These are phyloP conservation scores for Sialia sialis DNA, from an alignment of 2,113 vertebrate species.

Conservation along the genomic window DNA sequence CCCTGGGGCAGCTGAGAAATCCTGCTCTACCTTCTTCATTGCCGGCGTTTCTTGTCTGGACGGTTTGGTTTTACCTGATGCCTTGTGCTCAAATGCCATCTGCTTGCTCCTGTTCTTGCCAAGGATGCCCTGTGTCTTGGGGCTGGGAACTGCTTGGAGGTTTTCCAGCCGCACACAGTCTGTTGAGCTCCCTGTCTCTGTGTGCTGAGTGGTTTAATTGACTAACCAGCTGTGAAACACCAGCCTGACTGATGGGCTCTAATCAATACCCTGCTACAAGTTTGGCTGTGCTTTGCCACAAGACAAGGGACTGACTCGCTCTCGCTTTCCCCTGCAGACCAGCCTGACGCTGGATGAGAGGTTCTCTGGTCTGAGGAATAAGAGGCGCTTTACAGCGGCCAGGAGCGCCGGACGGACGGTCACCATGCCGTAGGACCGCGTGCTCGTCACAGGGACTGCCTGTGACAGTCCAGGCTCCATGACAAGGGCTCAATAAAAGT, in stretches of 20 bases:
- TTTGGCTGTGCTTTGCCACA: neutral
- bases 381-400: constrained; percentile 13
- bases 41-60: neutral
- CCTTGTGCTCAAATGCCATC: constrained; percentile 22
- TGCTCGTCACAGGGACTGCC: neutral
- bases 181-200: neutral
- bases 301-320: neutral
- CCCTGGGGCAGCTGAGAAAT: neutral
- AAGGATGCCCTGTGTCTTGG: neutral
- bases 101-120: constrained; percentile 40
- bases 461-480: neutral
- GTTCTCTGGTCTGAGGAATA: constrained; percentile 75
- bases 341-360: constrained; percentile 76
- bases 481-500: constrained; percentile 4
- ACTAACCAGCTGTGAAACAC: constrained; percentile 25
- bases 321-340: constrained; percentile 72
- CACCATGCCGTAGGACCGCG: neutral
- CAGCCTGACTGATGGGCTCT: constrained; percentile 17
- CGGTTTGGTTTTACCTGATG: neutral
- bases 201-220: constrained; percentile 42
- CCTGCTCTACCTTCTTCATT: neutral
- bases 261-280: neutral
- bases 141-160: constrained; percentile 25
- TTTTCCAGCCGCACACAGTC: neutral
- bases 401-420: constrained; percentile 46